phyloP scores from a whole-genome alignment of 2,797 vertebrate genomes.

The Smutsia temminckii region DNA sequence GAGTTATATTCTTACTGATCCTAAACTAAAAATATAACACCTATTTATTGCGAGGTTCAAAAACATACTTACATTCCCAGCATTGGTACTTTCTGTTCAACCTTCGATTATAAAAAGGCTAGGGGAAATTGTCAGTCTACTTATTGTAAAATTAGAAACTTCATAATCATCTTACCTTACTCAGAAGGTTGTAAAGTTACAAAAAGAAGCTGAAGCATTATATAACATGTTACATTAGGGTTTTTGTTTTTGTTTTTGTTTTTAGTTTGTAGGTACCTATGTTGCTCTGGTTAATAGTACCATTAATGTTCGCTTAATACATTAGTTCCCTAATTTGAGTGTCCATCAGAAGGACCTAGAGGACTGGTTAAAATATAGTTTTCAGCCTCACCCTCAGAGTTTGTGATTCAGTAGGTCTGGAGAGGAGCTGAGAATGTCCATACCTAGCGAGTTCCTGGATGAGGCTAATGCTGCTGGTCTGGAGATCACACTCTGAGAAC shows the following conservation, averaged over 20 bases:
- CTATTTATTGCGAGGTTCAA: not conserved
- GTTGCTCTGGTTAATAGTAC: not conserved
- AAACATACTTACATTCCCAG: not conserved
- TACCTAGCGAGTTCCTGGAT: not conserved
- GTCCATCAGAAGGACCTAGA: not conserved
- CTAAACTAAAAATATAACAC: not conserved
- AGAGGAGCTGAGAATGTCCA: not conserved
- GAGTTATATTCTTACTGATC: not conserved
- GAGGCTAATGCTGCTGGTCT: not conserved
- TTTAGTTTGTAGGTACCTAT: not conserved
- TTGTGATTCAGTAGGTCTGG: not conserved
- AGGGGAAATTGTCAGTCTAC: not conserved
- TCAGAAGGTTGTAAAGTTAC: not conserved
- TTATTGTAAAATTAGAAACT: constrained; percentile 44
- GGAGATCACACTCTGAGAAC: not conserved
- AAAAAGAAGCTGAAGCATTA: not conserved
- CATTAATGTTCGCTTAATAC: not conserved
- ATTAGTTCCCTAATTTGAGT: not conserved
- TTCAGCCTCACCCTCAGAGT: not conserved
- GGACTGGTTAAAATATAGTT: not conserved
- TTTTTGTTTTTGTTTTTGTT: not conserved
- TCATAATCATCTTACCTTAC: not conserved
- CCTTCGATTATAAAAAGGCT: not conserved
- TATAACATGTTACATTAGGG: not conserved
- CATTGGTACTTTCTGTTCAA: not conserved